phyloP scores from a whole-genome alignment of 2,113 vertebrate species.

The Serilophus lunatus region DNA sequence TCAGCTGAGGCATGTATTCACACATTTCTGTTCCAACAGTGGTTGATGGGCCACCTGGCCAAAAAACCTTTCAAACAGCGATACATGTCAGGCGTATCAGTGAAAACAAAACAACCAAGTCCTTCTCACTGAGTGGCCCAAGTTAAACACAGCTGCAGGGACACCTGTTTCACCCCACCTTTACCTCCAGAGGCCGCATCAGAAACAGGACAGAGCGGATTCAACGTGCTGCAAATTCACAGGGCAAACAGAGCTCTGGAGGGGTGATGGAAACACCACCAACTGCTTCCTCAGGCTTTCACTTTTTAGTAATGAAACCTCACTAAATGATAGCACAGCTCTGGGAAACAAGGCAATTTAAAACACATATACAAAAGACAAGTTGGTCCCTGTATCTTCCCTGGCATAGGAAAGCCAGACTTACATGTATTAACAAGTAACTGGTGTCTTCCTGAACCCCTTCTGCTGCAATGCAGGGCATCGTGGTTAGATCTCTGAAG shows the following conservation, averaged over 20 bases:
- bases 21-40: not conserved
- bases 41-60: not conserved
- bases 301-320: not conserved
- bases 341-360: not conserved
- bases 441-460: not conserved
- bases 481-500: not conserved
- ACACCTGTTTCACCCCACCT: not conserved
- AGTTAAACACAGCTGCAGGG: not conserved
- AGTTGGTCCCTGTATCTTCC: not conserved
- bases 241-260: not conserved
- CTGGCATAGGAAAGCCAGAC: not conserved
- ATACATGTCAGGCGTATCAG: not conserved
- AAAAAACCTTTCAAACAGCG: not conserved
- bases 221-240: not conserved
- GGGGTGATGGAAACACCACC: accelerated
- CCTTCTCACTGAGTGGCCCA: accelerated
- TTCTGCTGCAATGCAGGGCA: not conserved
- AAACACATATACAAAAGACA: not conserved
- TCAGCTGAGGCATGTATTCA: not conserved
- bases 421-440: not conserved
- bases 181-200: not conserved
- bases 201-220: not conserved
- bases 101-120: not conserved
- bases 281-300: not conserved
- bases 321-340: not conserved